Evolutionary conservation across 2,113 vertebrate genomes (phyloP).

Genomic region (Pteronura brasiliensis): DNA sequence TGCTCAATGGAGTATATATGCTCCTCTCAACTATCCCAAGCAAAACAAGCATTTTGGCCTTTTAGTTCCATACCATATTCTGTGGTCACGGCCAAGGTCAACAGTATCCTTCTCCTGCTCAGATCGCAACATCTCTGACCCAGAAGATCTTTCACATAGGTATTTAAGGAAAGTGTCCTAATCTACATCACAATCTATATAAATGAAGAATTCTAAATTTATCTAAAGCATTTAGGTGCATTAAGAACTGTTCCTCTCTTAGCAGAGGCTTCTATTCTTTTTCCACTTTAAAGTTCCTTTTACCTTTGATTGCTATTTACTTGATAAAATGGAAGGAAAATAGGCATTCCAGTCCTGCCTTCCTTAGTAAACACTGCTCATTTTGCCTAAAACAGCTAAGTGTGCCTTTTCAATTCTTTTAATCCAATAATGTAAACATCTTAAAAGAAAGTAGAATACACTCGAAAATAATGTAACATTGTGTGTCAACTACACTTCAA

Average conservation of each 20-base stretch:
- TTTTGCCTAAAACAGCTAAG: background rate
- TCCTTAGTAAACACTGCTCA: background rate
- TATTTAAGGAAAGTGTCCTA: background rate
- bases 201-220: background rate
- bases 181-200: background rate
- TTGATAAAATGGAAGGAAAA: background rate
- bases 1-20: background rate
- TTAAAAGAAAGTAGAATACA: background rate
- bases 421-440: background rate
- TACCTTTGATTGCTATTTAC: background rate
- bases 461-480: background rate
- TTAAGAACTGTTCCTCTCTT: background rate
- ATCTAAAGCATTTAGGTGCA: background rate
- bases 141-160: background rate
- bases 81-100: background rate
- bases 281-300: background rate
- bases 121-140: background rate
- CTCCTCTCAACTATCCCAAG: background rate
- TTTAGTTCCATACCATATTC: background rate
- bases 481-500: background rate
- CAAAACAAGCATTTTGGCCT: background rate
- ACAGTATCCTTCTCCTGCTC: background rate
- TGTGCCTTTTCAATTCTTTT: background rate
- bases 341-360: background rate
- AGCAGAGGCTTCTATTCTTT: background rate